Evolutionary conservation across 2,888 invertebrate species (phyloP).

Genomic region (Biston betularia): DNA sequence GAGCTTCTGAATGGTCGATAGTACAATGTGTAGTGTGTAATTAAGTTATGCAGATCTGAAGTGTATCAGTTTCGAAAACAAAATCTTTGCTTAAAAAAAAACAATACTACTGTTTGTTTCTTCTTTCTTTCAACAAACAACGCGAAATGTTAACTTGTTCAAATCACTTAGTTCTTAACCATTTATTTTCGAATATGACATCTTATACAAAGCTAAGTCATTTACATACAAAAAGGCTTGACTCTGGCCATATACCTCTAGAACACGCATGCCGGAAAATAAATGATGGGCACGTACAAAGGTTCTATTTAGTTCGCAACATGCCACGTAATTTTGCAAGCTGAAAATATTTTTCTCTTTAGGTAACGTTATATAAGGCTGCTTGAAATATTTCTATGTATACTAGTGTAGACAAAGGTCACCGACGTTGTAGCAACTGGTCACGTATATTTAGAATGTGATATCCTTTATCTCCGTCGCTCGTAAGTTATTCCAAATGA

Average conservation of each 20-base stretch:
- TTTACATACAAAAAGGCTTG: constrained; percentile 57
- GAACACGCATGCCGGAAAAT: constrained; percentile 54
- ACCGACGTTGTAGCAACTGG: no score
- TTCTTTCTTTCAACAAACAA: constrained; percentile 1
- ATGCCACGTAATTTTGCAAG: constrained; percentile 13
- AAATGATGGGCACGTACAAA: constrained; percentile 43
- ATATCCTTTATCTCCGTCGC: no score
- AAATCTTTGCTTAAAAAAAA: no score
- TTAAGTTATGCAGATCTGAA: no score
- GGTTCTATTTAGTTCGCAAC: constrained; percentile 8
- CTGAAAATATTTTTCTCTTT: not conserved
- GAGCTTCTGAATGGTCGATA: no score
- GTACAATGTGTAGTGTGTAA: no score
- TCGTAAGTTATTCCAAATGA: no score
- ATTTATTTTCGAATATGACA: constrained; percentile 18
- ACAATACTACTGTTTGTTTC: no score
- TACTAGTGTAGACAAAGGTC: no score
- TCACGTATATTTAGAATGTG: no score
- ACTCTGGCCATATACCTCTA: constrained; percentile 53
- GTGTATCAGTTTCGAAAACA: no score
- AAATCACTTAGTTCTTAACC: constrained; percentile 15
- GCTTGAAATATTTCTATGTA: not conserved
- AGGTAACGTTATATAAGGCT: constrained; percentile 1
- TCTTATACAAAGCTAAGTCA: constrained; percentile 40
- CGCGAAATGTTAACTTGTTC: constrained; percentile 14